These are phyloP conservation scores for Hecatera dysodea DNA, from an alignment of 2,888 invertebrate genomes.

Conservation along the genomic window DNA sequence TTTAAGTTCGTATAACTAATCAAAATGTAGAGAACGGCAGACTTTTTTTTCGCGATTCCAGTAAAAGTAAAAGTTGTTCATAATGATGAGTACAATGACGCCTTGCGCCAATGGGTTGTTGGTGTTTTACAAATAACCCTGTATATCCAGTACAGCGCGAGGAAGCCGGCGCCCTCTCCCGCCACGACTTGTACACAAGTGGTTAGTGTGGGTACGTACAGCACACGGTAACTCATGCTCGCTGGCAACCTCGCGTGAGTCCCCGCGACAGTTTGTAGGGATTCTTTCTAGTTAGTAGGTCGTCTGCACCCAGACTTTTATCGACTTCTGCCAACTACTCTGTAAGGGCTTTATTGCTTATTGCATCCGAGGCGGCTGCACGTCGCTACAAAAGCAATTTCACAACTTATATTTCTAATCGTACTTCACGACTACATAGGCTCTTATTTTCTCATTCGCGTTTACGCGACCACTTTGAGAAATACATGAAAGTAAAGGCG, in stretches of 20 bases:
- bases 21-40: no score
- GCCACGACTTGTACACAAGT: not conserved
- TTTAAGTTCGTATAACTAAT: no score
- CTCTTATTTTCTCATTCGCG: no score
- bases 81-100: no score
- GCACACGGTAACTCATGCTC: not conserved
- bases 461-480: conserved; percentile 35
- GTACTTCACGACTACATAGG: not conserved
- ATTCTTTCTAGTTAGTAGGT: conserved; percentile 39
- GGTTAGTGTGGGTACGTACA: not conserved
- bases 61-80: no score
- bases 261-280: conserved; percentile 23
- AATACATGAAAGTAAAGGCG: conserved; percentile 32
- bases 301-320: conserved; percentile 23
- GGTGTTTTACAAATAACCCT: no score
- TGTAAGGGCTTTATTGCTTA: conserved; percentile 33
- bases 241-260: conserved; percentile 4
- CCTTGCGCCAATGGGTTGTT: no score
- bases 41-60: no score
- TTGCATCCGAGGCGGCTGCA: conserved; percentile 20
- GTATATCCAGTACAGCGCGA: not conserved
- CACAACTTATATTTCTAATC: conserved; percentile 28
- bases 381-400: conserved; percentile 27
- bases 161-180: conserved; percentile 1
- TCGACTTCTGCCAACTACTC: conserved; percentile 27